A percentile compares a stretch with the other conserved stretches of the same genome.
Evolutionary conservation across 2,888 invertebrate species (phyloP).

Genomic region (Torymus auratus): DNA sequence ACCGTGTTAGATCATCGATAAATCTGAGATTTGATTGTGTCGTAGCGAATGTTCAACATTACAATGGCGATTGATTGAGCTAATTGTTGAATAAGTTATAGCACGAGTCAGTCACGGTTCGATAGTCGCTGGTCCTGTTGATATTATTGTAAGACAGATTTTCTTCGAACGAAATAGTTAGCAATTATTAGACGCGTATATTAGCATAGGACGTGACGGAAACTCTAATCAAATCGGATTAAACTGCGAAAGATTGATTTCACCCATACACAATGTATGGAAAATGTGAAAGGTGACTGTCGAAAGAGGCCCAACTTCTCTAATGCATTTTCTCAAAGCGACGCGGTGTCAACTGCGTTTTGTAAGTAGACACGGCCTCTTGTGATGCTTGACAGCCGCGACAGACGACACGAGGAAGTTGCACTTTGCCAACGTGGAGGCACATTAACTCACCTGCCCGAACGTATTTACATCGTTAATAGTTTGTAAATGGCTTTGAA

Average conservation of each 20-base stretch:
- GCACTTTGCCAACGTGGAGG: slow-evolving; percentile 16
- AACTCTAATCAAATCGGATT: too few species aligned
- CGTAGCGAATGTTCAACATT: not conserved
- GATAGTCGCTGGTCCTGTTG: too few species aligned
- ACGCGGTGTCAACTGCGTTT: slow-evolving; percentile 34
- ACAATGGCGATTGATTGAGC: not conserved
- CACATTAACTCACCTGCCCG: slow-evolving; percentile 19
- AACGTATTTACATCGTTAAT: not conserved
- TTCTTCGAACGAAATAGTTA: too few species aligned
- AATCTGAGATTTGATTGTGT: not conserved
- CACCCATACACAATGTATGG: too few species aligned
- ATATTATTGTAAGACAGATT: too few species aligned
- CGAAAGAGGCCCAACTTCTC: not conserved
- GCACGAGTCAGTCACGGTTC: too few species aligned
- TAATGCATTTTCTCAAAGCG: slow-evolving; percentile 29
- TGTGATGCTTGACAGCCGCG: slow-evolving; percentile 15
- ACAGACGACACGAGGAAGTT: slow-evolving; percentile 16
- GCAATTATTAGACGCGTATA: too few species aligned
- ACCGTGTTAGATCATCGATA: slow-evolving; percentile 31
- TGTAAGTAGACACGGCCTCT: slow-evolving; percentile 7
- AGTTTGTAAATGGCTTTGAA: not conserved
- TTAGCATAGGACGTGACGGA: too few species aligned
- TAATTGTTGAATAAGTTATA: not conserved
- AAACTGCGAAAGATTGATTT: too few species aligned
- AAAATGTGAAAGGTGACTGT: slow-evolving; percentile 22